These are phyloP conservation scores for Tinea pellionella DNA, from an alignment of 2,888 invertebrate species.

Conservation along the genomic window DNA sequence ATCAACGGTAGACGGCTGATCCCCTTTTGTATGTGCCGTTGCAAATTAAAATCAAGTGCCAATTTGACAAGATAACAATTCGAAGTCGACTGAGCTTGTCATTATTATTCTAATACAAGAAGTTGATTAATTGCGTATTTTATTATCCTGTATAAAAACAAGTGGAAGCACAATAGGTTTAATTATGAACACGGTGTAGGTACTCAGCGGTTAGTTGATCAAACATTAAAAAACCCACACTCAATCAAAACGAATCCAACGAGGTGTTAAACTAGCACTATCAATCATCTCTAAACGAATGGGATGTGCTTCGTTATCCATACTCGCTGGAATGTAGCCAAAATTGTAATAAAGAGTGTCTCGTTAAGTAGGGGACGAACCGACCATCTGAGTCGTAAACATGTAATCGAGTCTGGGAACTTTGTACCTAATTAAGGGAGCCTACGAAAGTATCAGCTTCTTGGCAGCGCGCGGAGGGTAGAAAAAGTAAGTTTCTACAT, in stretches of 20 bases:
- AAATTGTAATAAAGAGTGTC: constrained; percentile 57
- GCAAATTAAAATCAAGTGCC: constrained; percentile 9
- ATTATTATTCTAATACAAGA: background rate
- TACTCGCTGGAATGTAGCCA: constrained; percentile 49
- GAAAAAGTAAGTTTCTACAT: constrained; percentile 27
- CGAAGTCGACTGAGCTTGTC: constrained; percentile 17
- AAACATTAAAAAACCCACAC: constrained; percentile 48
- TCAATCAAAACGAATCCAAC: constrained; percentile 58
- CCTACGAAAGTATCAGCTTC: constrained; percentile 26
- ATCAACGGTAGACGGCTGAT: constrained; percentile 13
- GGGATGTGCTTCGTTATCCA: constrained; percentile 37
- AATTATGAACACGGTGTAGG: background rate
- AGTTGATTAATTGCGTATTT: background rate
- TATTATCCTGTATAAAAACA: background rate
- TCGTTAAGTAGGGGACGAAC: constrained; percentile 50
- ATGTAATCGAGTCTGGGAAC: constrained; percentile 17
- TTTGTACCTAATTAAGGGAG: constrained; percentile 36
- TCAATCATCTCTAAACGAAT: constrained; percentile 46
- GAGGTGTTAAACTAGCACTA: constrained; percentile 60
- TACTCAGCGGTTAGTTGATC: constrained; percentile 57
- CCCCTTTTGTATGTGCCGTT: constrained; percentile 17
- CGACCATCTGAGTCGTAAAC: constrained; percentile 17
- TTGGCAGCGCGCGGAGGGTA: constrained; percentile 12
- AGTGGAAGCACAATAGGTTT: constrained; percentile 1
- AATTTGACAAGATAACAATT: constrained; percentile 38